phyloP scores from a whole-genome alignment of 2,797 vertebrate species.

The Coracias cyanogaster region DNA sequence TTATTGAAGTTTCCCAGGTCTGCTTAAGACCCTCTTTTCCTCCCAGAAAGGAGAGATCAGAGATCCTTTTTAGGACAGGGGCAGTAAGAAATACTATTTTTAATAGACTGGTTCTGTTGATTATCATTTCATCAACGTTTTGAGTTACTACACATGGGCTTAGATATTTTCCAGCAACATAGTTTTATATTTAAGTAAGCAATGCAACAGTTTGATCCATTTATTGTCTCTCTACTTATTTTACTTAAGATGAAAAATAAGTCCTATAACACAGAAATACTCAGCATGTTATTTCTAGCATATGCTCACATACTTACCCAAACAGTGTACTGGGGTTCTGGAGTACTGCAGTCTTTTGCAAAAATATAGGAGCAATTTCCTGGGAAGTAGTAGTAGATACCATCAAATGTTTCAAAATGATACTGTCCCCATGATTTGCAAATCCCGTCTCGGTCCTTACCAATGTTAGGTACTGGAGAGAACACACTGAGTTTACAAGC shows the following conservation, averaged over 20 bases:
- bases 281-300: not conserved
- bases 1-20: not conserved
- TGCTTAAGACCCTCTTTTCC: not conserved
- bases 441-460: slow-evolving; percentile 93
- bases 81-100: slow-evolving; percentile 13
- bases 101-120: not conserved
- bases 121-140: not conserved
- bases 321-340: slow-evolving; percentile 92
- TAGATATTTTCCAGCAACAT: not conserved
- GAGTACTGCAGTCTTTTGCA: slow-evolving; percentile 92
- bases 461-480: slow-evolving; percentile 91
- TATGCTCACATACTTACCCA: slow-evolving; percentile 88
- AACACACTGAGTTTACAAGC: slow-evolving; percentile 27
- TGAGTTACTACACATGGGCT: not conserved
- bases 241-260: not conserved
- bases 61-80: not conserved
- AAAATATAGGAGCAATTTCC: slow-evolving; percentile 97
- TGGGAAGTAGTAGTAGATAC: slow-evolving; percentile 96
- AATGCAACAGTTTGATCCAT: not conserved
- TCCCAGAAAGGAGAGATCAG: not conserved
- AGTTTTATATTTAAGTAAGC: not conserved
- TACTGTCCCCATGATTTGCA: slow-evolving; percentile 98
- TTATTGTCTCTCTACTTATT: not conserved
- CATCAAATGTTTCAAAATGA: slow-evolving; percentile 98
- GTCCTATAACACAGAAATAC: not conserved